Percentiles rank a stretch among this genome's conserved stretches.
Conservation (phyloP, 2,888 invertebrate genomes). For the Ophion costatus region DNA sequence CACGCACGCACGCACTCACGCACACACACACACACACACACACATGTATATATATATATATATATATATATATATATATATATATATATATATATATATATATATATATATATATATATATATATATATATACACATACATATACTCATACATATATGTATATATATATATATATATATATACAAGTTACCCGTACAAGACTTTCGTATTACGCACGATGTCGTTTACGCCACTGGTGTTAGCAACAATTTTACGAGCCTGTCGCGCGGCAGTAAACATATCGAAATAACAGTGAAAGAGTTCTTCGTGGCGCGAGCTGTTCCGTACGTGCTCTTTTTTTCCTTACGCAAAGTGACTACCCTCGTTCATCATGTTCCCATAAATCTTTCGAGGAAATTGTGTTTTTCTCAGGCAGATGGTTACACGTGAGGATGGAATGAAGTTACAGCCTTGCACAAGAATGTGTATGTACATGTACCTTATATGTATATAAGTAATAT, state of each 20-base stretch:
- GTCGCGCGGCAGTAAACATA: background rate
- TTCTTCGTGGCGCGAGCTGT: background rate
- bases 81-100: too few relatives aligned
- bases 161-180: too few relatives aligned
- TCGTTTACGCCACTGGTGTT: background rate
- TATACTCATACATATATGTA: too few relatives aligned
- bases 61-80: too few relatives aligned
- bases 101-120: too few relatives aligned
- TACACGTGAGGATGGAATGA: background rate
- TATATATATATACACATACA: too few relatives aligned
- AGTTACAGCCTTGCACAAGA: background rate
- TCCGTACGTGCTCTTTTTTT: background rate
- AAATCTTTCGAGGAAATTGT: slow-evolving; percentile 5
- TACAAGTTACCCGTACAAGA: background rate
- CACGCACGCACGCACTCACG: too few relatives aligned
- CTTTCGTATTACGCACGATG: background rate
- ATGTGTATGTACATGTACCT: too few relatives aligned
- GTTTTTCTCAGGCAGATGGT: background rate
- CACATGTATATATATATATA: too few relatives aligned
- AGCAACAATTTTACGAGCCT: background rate
- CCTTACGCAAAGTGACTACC: background rate
- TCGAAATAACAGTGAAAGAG: background rate
- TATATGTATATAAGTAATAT: too few relatives aligned
- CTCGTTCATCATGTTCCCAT: background rate
- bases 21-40: too few relatives aligned